Percentiles rank a stretch among this genome's conserved stretches.
phyloP scores from a whole-genome alignment of 2,888 invertebrate genomes.

The Nezara viridula region DNA sequence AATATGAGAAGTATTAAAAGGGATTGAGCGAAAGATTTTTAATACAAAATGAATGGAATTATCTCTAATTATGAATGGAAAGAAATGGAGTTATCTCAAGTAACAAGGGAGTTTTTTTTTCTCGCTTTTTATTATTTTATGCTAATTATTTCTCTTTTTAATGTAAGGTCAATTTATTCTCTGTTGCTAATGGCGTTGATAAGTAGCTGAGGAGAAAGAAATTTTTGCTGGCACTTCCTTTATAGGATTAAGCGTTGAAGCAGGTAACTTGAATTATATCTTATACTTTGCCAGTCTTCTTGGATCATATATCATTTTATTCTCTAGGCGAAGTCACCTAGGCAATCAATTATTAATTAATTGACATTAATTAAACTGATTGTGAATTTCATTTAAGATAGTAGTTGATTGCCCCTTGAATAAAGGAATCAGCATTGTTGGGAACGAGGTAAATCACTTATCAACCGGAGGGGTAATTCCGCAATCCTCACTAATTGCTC shows the following conservation, averaged over 20 bases:
- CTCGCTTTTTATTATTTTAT: neutral
- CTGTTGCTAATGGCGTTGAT: neutral
- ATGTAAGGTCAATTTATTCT: neutral
- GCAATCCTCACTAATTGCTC: neutral
- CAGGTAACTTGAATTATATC: no score
- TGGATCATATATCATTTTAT: neutral
- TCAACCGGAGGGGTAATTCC: neutral
- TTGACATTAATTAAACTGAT: neutral
- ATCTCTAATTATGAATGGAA: neutral
- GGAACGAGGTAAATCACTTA: neutral
- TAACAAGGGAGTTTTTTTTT: neutral
- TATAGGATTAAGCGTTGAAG: no score
- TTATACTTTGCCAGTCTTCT: no score
- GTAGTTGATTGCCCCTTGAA: neutral
- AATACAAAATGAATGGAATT: neutral
- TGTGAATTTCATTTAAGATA: slow-evolving; percentile 2
- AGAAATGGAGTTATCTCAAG: neutral
- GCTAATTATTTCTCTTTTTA: neutral
- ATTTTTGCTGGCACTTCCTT: no score
- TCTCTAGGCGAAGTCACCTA: neutral
- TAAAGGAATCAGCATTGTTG: neutral
- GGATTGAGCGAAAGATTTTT: neutral
- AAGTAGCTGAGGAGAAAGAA: neutral
- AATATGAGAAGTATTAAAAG: neutral
- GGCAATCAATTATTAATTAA: neutral